Percentiles rank a stretch among this genome's conserved stretches.
Conservation (phyloP, 2,888 invertebrate genomes). For the Spialia ferax region DNA sequence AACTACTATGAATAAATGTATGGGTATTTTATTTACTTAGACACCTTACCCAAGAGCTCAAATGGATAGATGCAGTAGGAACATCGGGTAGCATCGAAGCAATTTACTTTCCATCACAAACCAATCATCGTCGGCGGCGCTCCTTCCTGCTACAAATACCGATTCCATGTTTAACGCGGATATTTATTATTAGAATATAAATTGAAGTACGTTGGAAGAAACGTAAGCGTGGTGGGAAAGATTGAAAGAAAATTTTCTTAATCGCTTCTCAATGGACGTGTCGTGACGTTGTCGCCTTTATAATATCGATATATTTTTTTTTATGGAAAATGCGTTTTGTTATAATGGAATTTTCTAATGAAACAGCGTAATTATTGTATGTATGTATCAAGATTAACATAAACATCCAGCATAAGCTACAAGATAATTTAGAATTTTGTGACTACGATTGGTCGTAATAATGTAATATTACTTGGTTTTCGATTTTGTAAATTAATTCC, state of each 20-base stretch:
- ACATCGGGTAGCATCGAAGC: constrained; percentile 54
- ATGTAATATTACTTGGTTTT: too few relatives aligned
- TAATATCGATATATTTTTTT: too few relatives aligned
- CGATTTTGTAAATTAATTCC: too few relatives aligned
- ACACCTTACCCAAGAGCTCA: constrained; percentile 9
- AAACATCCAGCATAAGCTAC: too few relatives aligned
- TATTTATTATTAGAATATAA: constrained; percentile 41
- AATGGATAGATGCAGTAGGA: constrained; percentile 10
- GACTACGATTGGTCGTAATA: too few relatives aligned
- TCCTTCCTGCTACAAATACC: constrained; percentile 43
- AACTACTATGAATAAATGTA: not conserved
- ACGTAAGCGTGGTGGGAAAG: not conserved
- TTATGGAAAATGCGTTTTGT: too few relatives aligned
- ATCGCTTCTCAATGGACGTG: not conserved
- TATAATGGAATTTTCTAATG: too few relatives aligned
- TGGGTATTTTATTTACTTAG: constrained; percentile 13
- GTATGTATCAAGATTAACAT: too few relatives aligned
- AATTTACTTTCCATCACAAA: constrained; percentile 82
- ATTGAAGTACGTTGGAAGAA: constrained; percentile 35
- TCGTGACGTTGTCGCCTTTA: not conserved
- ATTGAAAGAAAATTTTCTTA: constrained; percentile 16
- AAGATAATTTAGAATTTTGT: too few relatives aligned
- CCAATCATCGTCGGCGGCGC: constrained; percentile 64
- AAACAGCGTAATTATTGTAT: too few relatives aligned
- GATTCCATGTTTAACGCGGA: constrained; percentile 32